Percentiles rank a stretch among this genome's conserved stretches.
These are phyloP conservation scores for Tipula lateralis DNA, from an alignment of 2,888 invertebrate genomes.

Conservation along the genomic window DNA sequence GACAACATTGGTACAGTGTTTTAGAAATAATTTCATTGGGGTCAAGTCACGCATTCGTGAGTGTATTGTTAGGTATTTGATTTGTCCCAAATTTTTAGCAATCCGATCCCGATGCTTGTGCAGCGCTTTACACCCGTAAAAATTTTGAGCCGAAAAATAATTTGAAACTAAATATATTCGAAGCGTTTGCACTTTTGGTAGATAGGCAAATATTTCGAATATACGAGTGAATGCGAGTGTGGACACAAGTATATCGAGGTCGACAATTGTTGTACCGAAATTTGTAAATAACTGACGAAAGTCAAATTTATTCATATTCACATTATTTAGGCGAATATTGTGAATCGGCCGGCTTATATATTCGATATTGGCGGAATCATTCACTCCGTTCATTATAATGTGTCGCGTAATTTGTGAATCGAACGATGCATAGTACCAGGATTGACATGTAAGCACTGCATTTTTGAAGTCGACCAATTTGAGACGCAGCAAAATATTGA, in stretches of 20 bases:
- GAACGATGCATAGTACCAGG: background rate
- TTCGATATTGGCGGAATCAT: background rate
- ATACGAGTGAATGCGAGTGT: background rate
- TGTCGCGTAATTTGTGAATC: background rate
- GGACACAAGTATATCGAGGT: background rate
- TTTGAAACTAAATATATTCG: background rate
- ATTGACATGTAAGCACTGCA: background rate
- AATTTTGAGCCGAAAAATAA: background rate
- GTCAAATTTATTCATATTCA: background rate
- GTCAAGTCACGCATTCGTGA: background rate
- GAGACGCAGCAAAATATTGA: background rate
- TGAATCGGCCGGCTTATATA: background rate
- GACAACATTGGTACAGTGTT: background rate
- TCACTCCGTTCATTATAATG: background rate
- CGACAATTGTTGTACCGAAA: background rate
- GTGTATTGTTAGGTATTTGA: background rate
- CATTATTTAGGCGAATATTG: background rate
- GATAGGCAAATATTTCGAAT: background rate
- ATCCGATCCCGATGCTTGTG: background rate
- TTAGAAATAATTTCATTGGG: background rate
- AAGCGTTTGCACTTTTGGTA: background rate
- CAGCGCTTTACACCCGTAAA: background rate
- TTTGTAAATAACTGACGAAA: background rate
- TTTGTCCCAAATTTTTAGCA: background rate
- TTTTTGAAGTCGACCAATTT: background rate